These are phyloP conservation scores for Cranoglanis bouderius DNA, from an alignment of 2,113 vertebrate genomes.

Conservation along the genomic window DNA sequence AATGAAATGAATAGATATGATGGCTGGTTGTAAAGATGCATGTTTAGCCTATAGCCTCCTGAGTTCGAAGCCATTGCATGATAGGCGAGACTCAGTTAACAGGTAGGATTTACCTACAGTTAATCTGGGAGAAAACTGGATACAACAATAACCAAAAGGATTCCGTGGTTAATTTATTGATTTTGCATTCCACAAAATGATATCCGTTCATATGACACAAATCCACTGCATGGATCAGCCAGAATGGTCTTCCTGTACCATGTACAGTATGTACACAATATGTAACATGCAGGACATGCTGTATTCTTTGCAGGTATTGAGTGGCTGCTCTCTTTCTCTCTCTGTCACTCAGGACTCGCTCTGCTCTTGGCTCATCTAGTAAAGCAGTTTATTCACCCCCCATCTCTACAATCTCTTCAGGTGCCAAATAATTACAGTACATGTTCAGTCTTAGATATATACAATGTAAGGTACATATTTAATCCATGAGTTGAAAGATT, in stretches of 20 bases:
- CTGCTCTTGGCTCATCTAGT: constrained; percentile 67
- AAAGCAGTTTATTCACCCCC: constrained; percentile 58
- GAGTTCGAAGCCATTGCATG: background rate
- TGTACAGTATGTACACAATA: background rate
- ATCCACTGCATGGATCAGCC: background rate
- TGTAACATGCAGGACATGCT: background rate
- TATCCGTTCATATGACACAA: background rate
- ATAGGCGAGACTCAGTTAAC: background rate
- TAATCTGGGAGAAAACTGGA: background rate
- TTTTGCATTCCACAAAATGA: background rate
- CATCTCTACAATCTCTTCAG: constrained; percentile 60
- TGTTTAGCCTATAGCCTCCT: background rate
- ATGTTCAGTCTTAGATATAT: background rate
- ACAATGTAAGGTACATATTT: background rate
- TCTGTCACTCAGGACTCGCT: constrained; percentile 67
- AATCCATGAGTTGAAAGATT: background rate
- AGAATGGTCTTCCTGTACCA: background rate
- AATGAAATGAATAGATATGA: background rate
- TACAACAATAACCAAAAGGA: background rate
- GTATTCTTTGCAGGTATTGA: background rate
- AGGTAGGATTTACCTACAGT: background rate
- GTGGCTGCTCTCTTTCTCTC: constrained; percentile 12
- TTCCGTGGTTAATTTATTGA: background rate
- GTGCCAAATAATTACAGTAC: constrained; percentile 49
- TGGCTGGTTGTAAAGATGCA: background rate